Base-by-base conservation (phyloP, 2,888 invertebrate species). In the Temnothorax rugatulus region DNA sequence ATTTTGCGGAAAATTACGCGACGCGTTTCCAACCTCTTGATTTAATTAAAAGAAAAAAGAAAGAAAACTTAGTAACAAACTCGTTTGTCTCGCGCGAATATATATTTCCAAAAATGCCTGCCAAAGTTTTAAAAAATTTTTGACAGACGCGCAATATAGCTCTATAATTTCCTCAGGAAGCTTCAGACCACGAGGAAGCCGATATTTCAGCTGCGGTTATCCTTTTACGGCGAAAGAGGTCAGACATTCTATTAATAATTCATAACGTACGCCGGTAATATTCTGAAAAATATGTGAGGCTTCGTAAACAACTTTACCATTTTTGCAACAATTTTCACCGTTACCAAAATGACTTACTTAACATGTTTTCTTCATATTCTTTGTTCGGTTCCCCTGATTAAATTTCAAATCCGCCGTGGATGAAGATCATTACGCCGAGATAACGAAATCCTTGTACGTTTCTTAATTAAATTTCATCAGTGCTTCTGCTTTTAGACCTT, bases 211-310 rank as follows among this genome's bases (percentile, higher is more conserved):
- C 11, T 25, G 18, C 8, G 18, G 34, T 41, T 66, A n/a, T 13
- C 5, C 25, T 54, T 41, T 76, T 38, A 64, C 2, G 8, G 9
- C n/a, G 25, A 13, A 41, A 66, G 3, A 41, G 8, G 18, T 52
- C 38, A n/a, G 25, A 29, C 34, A 4, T n/a, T 54, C 34, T 54
- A 66, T 64, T 76, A 76, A 76, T 76, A 76, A 54, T 52, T 76
- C 13, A 76, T 54, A 29, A 18, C 9, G 4, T 29, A 4, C 7
- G 34, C 15, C 4, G 18, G 1, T 54, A 25, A 15, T 66, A 4
- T 54, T 64, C 38, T n/a, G 15, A 21, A 47, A 76, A 64, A 52
- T 52, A 63, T 57, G 13, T 13, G 25, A 41, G 52, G 41, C 4
- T 8, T 29, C 38, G 25, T n/a, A 57, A 66, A 54, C 13, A 66